A percentile compares a stretch with the other conserved stretches of the same genome.
phyloP scores from a whole-genome alignment of 2,797 vertebrate species.

The Halcyon badia region DNA sequence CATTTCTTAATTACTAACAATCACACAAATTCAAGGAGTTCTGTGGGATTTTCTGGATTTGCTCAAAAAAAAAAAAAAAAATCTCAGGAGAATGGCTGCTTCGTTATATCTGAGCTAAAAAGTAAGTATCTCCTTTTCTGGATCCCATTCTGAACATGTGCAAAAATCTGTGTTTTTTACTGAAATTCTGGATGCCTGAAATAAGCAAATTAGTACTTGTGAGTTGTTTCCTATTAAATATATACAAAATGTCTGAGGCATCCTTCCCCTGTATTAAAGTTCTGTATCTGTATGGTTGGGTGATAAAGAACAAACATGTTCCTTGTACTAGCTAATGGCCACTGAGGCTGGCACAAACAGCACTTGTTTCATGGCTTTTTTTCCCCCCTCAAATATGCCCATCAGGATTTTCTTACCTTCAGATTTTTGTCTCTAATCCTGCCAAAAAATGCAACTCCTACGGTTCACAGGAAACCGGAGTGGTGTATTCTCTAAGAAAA shows the following conservation, averaged over 20 bases:
- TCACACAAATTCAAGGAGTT: neutral
- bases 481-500: conserved; percentile 2
- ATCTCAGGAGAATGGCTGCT: neutral
- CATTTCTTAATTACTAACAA: neutral
- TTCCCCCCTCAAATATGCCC: neutral
- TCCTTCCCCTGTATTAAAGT: neutral
- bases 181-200: neutral
- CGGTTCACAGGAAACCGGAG: neutral
- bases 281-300: neutral
- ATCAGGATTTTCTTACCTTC: conserved; percentile 39
- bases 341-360: neutral
- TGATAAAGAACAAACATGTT: neutral
- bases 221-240: neutral
- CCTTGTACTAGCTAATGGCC: neutral
- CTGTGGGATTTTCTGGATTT: neutral
- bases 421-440: neutral
- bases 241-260: neutral
- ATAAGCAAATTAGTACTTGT: neutral
- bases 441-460: conserved; percentile 8
- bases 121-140: neutral
- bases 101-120: neutral
- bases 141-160: neutral
- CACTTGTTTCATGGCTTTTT: neutral
- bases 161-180: neutral
- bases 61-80: neutral